Evolutionary conservation across 2,113 vertebrate genomes (phyloP).

Genomic region (Anhinga anhinga): DNA sequence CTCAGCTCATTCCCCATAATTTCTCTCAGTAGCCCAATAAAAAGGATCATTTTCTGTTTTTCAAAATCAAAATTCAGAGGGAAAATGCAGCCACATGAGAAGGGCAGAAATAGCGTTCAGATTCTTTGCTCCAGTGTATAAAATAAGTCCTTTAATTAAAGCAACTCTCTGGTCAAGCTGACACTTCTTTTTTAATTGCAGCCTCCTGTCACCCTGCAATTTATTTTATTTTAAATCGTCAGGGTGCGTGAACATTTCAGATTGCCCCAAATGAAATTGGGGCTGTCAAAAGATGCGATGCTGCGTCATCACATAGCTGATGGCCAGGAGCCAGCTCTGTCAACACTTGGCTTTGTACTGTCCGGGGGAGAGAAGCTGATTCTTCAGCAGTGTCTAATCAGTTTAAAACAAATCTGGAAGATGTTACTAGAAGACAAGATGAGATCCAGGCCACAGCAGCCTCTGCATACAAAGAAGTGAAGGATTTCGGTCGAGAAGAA

Average conservation of each 20-base stretch:
- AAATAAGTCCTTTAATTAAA: conserved; percentile 21
- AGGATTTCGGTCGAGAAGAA: conserved; percentile 60
- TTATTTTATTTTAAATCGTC: conserved; percentile 15
- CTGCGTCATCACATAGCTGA: conserved; percentile 55
- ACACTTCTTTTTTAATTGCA: conserved; percentile 12
- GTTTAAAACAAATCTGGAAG: conserved; percentile 82
- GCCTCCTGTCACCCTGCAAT: neutral
- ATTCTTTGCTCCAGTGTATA: neutral
- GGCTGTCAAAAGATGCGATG: conserved; percentile 40
- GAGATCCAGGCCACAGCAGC: conserved; percentile 75
- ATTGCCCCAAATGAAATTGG: conserved; percentile 33
- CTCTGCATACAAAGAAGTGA: conserved; percentile 64
- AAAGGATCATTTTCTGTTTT: neutral
- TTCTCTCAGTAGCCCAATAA: conserved; percentile 42
- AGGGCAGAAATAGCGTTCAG: neutral
- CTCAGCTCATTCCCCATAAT: conserved; percentile 18
- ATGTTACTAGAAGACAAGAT: conserved; percentile 78
- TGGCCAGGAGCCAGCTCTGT: conserved; percentile 77
- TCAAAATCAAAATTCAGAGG: conserved; percentile 11
- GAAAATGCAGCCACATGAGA: neutral
- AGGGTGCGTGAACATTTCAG: neutral
- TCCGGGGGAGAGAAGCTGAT: conserved; percentile 77
- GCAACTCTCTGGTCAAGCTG: neutral
- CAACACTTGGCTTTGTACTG: conserved; percentile 77
- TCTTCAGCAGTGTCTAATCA: conserved; percentile 81